Evolutionary conservation across 2,888 invertebrate genomes (phyloP), one percentile per base, ranked within the genome.

Genomic region (Antheraea assamensis): DNA sequence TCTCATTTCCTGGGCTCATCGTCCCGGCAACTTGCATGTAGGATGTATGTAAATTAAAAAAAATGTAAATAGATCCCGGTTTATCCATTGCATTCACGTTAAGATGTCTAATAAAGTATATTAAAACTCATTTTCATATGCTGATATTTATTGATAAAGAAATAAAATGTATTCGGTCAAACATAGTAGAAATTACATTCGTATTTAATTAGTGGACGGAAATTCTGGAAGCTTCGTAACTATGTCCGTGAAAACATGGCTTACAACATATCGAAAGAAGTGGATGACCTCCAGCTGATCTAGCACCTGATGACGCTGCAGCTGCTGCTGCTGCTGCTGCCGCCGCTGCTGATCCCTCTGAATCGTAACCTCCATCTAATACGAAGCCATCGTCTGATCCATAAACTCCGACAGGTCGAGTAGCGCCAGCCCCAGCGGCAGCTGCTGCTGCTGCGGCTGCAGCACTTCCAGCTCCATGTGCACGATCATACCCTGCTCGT

Each of bases 121-220:
- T 74, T 42, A 80, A 79, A 73, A 70, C 42, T 61, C 55, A 19
- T 70, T 55, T 42, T 76, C 71, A 74, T 76, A 83, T 90, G 89
- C 90, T 80, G 81, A 76, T 78, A 81, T 87, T 85, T 91, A 90
- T 87, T 89, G 74, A 78, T 70, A 79, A 78, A 72, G 71, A 77
- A 76, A 77, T 72, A 76, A 89, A 87, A 91, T 90, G 90, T 89
- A 91, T 90, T 88, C 88, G 84, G 74, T 76, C 76, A 71, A 75
- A 76, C 77, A 61, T 71, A 74, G 74, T 72, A 55, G 74, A 78
- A 74, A 71, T 58, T 27, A 73, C 30, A 71, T 78, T 74, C 81
- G 80, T 93, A 93, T 66, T 84, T 85, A 27, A 78, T 75, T 58
- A 31, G 15, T 31, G 76, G 92, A 93, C 70, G 85, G 86, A 47